Base-by-base conservation (phyloP, 2,797 vertebrate species). In the Pangasius sanitwongsei region DNA sequence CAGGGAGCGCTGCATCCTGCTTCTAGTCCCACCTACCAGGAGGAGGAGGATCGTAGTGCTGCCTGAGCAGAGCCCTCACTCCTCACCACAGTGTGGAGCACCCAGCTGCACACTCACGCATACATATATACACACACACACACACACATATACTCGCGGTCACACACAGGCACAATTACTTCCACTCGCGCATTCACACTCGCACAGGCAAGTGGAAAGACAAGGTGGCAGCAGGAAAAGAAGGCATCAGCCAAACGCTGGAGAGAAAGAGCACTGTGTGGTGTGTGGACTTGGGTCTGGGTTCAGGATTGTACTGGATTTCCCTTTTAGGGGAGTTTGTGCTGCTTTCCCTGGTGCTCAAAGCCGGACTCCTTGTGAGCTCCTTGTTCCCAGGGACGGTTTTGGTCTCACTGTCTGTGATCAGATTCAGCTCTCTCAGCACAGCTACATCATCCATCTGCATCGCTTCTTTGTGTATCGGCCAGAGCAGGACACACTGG, bases 21-120 rank as follows among this genome's bases (percentile, higher is more conserved):
- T 80, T 78, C 75, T 85, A 89, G 86, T 81, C 89, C 87, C 85
- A 61, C 92, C 92, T 86, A 84, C 88, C 90, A 91, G 87, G 94
- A 94, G 94, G 94, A 90, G 97, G 96, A 96, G 97, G 96, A 97
- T 96, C 97, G 92, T 95, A 93, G 96, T 96, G 96, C 95, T 95
- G 96, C 96, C 95, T 96, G 95, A 97, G 96, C 96, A 96, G 93
- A 97, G 96, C 97, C 96, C 95, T 92, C 94, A 94, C 97, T 95
- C 96, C 96, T 96, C 96, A 95, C 96, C 97, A 96, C 96, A 97
- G 95, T 96, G 97, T 95, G 94, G 97, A 96, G 96, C 96, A 97
- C 97, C 96, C 97, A 95, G 96, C 85, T 74, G 87, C 86, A 89
- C 85, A 59, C 91, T 86, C 90, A 81, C 86, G 88, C 89, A 77